Conservation (phyloP, 1,140 invertebrate species). For the Chymomyza costata region DNA sequence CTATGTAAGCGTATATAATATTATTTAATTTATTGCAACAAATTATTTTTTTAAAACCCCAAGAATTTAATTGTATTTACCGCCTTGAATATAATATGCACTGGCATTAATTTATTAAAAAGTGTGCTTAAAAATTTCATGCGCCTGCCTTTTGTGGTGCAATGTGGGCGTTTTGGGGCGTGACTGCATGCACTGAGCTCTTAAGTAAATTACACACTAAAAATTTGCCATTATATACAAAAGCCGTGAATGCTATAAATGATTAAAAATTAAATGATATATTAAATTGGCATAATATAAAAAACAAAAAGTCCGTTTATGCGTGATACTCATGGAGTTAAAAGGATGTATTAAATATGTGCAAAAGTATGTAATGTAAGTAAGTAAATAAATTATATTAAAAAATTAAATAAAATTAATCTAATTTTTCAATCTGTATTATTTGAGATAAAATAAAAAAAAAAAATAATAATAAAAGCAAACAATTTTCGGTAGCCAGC, state of each 20-base stretch:
- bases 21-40: slow-evolving; percentile 15
- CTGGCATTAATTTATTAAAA: slow-evolving; percentile 54
- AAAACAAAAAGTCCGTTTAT: slow-evolving; percentile 55
- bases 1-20: slow-evolving; percentile 31
- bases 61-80: slow-evolving; percentile 52
- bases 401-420: too few species aligned
- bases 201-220: slow-evolving; percentile 69
- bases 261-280: slow-evolving; percentile 68
- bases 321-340: slow-evolving; percentile 17
- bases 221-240: slow-evolving; percentile 43
- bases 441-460: too few species aligned
- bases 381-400: too few species aligned
- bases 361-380: too few species aligned
- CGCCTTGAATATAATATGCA: slow-evolving; percentile 41
- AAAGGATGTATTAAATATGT: too few species aligned
- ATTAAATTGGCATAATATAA: slow-evolving; percentile 58
- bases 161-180: slow-evolving; percentile 29
- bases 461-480: too few species aligned
- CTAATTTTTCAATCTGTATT: too few species aligned
- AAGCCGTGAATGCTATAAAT: slow-evolving; percentile 49
- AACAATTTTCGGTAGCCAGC: too few species aligned
- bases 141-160: slow-evolving; percentile 22
- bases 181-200: slow-evolving; percentile 14
- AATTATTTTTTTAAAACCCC: slow-evolving; percentile 25
- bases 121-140: slow-evolving; percentile 44